Evolutionary conservation across 2,797 vertebrate species (phyloP).

Genomic region (Bufotes viridis): DNA sequence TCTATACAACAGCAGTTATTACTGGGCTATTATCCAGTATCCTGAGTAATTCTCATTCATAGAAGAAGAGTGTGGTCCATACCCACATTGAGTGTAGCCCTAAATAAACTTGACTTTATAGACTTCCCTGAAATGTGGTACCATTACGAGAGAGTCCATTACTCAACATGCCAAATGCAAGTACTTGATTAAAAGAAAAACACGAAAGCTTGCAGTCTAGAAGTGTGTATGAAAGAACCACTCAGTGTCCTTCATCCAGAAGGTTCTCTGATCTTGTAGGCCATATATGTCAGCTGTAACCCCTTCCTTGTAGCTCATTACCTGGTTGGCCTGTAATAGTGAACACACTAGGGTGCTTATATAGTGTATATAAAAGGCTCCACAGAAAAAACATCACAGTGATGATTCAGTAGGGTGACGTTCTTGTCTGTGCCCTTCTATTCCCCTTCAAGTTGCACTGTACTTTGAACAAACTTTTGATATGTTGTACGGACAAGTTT

Average conservation of each 20-base stretch:
- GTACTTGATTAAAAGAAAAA: slow-evolving; percentile 22
- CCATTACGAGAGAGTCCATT: slow-evolving; percentile 6
- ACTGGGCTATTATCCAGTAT: slow-evolving; percentile 30
- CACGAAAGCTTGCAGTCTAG: neutral
- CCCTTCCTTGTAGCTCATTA: neutral
- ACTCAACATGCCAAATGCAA: slow-evolving; percentile 23
- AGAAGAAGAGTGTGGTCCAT: neutral
- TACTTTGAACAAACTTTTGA: too few relatives aligned
- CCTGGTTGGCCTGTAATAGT: neutral
- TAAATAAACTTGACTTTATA: neutral
- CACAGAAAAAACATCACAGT: neutral
- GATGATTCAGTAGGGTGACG: neutral
- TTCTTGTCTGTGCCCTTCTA: neutral
- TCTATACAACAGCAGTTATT: slow-evolving; percentile 19
- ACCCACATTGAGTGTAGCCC: neutral
- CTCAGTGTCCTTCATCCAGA: slow-evolving; percentile 19
- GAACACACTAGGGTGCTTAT: neutral
- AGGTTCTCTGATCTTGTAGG: slow-evolving; percentile 10
- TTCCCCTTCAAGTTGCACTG: too few relatives aligned
- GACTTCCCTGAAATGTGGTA: neutral
- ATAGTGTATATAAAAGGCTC: neutral
- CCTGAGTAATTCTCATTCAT: slow-evolving; percentile 23
- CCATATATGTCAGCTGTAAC: slow-evolving; percentile 9
- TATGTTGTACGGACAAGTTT: too few relatives aligned
- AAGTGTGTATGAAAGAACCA: slow-evolving; percentile 10